Base-by-base conservation (phyloP, 2,888 invertebrate genomes). In the Hirudinaria manillensis region DNA sequence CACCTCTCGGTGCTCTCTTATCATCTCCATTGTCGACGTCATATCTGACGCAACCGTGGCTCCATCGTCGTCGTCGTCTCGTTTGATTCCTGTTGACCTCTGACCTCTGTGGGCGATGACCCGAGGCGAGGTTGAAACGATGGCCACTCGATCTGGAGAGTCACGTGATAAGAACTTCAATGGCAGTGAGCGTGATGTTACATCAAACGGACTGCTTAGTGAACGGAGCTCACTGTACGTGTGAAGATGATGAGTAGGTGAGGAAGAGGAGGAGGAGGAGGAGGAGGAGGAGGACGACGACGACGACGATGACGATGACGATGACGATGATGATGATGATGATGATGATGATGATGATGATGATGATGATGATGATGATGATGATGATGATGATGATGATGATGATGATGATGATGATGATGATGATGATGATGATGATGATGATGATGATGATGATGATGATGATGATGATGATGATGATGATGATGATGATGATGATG, bases 401-500 rank as follows among this genome's bases (percentile, higher is more conserved):
- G 72, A 72, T 51, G 51, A 55, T 51, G 72, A 72, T 51, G 72
- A 55, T 51, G 53, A 72, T 72, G 72, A 72, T 71, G 71, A 71
- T 71, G 71, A 71, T 29, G 71, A 51, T 51, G 71, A 51, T 51
- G 71, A 71, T 51, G 71, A 71, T 51, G 71, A 71, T 51, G 71
- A 71, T 29, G 71, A 51, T 51, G 71, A 71, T 51, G 71, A 71
- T 51, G 51, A 71, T 10, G 71, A 71, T 51, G 71, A 45, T 51
- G 71, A 71, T n/a, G 71, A 51, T 45, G 71, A 71, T 71, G 71
- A 71, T 71, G 71, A 65, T 71, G 51, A 71, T 71, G 71, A 71
- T 71, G 71, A 51, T 71, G 71, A 71, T 51, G 71, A 51, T 71
- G 71, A 71, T 71, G 71, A 71, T 71, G 71, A 71, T 71, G 71